Evolutionary conservation across 2,797 vertebrate species (phyloP).

Genomic region (Argyrosomus regius): DNA sequence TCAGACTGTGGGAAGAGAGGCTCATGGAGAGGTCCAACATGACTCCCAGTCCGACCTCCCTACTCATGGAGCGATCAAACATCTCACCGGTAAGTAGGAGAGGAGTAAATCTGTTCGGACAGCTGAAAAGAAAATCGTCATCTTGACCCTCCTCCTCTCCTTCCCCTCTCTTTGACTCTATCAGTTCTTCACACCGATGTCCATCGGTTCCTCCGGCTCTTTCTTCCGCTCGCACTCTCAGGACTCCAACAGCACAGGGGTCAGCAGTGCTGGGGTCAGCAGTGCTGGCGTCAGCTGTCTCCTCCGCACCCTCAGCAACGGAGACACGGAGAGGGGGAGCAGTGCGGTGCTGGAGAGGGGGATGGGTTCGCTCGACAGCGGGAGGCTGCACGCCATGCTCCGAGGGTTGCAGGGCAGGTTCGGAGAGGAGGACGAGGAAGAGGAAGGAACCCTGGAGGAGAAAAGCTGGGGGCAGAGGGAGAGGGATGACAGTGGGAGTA

Average conservation of each 20-base stretch:
- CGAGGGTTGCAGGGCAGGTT: slow-evolving; percentile 78
- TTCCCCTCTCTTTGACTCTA: slow-evolving; percentile 74
- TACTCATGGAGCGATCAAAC: slow-evolving; percentile 81
- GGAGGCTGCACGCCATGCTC: slow-evolving; percentile 78
- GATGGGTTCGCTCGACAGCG: slow-evolving; percentile 72
- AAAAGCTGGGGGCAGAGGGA: slow-evolving; percentile 73
- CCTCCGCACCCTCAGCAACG: slow-evolving; percentile 83
- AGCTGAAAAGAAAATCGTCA: background rate
- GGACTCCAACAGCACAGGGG: slow-evolving; percentile 95
- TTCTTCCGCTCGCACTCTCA: slow-evolving; percentile 99
- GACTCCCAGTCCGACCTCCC: slow-evolving; percentile 75
- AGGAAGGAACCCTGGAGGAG: slow-evolving; percentile 73
- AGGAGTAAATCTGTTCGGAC: background rate
- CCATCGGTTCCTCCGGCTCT: slow-evolving; percentile 91
- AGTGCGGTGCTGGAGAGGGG: slow-evolving; percentile 68
- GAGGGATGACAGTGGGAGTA: slow-evolving; percentile 65
- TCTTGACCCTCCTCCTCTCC: slow-evolving; percentile 19
- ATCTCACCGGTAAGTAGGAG: slow-evolving; percentile 74
- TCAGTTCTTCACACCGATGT: slow-evolving; percentile 95
- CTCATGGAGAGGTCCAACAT: slow-evolving; percentile 93
- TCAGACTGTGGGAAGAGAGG: slow-evolving; percentile 96
- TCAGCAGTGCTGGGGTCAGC: slow-evolving; percentile 92
- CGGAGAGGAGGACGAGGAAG: slow-evolving; percentile 73
- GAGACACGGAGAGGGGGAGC: slow-evolving; percentile 77
- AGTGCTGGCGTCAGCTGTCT: slow-evolving; percentile 89